Evolutionary conservation across 2,888 invertebrate genomes (phyloP).

Genomic region (Troglohyphantes excavatus): DNA sequence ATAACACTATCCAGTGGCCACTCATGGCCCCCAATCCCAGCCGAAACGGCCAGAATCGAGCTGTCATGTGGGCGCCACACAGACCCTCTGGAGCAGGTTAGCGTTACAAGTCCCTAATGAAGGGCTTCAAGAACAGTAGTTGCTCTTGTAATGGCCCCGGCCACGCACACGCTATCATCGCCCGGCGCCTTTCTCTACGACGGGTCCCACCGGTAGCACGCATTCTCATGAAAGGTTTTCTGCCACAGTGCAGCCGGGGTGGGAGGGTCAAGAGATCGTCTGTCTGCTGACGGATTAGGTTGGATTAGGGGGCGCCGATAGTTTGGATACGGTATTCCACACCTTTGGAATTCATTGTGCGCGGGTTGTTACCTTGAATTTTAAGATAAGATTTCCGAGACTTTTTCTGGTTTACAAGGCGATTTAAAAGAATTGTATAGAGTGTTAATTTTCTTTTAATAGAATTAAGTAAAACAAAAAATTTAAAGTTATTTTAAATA

Average conservation of each 20-base stretch:
- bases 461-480: no score
- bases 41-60: not conserved
- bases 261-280: no score
- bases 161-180: not conserved
- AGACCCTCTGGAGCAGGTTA: slow-evolving; percentile 31
- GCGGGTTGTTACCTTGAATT: no score
- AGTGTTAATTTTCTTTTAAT: no score
- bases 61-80: slow-evolving; percentile 68
- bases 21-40: not conserved
- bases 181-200: not conserved
- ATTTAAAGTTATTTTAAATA: no score
- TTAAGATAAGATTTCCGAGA: no score
- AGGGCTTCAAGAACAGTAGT: slow-evolving; percentile 28
- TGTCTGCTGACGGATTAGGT: no score
- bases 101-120: slow-evolving; percentile 24
- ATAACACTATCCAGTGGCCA: not conserved
- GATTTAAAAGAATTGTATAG: no score
- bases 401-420: no score
- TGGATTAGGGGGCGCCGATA: no score
- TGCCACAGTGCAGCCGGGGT: not conserved
- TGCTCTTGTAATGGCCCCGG: not conserved
- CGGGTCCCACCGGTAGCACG: not conserved
- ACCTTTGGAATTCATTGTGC: no score
- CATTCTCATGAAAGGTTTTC: not conserved
- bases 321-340: no score